These are phyloP conservation scores for Neoaliturus tenellus DNA, from an alignment of 2,888 invertebrate genomes.

Conservation along the genomic window DNA sequence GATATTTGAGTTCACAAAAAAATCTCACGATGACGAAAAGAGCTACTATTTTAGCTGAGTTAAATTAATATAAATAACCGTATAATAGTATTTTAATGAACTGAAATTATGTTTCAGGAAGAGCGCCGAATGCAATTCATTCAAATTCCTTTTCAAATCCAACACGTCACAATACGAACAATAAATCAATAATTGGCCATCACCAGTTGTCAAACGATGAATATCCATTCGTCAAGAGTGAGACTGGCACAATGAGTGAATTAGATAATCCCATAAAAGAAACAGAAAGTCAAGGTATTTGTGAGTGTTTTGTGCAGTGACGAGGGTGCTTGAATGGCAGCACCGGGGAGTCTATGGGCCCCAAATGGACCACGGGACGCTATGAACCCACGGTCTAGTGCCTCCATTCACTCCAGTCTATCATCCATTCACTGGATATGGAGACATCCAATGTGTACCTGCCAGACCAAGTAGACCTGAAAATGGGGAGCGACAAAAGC, in stretches of 20 bases:
- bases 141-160: neutral
- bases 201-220: slow-evolving; percentile 12
- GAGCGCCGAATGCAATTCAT: too few species aligned
- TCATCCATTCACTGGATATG: slow-evolving; percentile 13
- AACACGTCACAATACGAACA: too few species aligned
- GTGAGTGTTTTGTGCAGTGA: slow-evolving; percentile 1
- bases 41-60: too few species aligned
- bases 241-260: neutral
- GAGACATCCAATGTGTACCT: slow-evolving; percentile 30
- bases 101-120: too few species aligned
- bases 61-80: too few species aligned
- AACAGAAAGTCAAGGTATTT: slow-evolving; percentile 20
- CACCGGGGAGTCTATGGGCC: neutral
- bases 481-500: slow-evolving; percentile 29
- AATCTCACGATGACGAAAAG: too few species aligned
- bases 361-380: slow-evolving; percentile 4
- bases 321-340: slow-evolving; percentile 36
- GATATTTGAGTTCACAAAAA: too few species aligned
- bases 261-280: slow-evolving; percentile 16
- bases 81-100: too few species aligned
- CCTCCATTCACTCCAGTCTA: slow-evolving; percentile 12
- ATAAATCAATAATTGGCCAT: neutral
- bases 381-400: slow-evolving; percentile 7
- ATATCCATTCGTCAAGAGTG: neutral
- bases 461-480: slow-evolving; percentile 25